A percentile compares a stretch with the other conserved stretches of the same genome.
Conservation (phyloP, 2,888 invertebrate genomes). For the Polylopha cassiicola region DNA sequence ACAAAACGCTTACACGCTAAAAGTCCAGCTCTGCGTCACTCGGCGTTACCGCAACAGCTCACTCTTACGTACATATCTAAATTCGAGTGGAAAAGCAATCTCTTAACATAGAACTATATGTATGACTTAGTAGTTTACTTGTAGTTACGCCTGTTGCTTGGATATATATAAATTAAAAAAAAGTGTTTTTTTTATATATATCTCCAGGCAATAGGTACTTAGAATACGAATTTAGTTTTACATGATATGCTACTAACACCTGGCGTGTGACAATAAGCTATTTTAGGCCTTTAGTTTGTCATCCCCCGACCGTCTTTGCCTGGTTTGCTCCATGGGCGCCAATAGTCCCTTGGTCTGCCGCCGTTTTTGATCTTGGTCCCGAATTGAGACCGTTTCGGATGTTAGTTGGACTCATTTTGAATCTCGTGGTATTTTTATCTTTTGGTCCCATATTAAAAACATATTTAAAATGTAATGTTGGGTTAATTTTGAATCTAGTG, state of each 20-base stretch:
- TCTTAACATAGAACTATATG: constrained; percentile 60
- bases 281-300: constrained; percentile 53
- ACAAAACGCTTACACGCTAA: too few relatives aligned
- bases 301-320: constrained; percentile 47
- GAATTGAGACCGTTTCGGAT: too few relatives aligned
- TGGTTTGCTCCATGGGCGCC: constrained; percentile 30
- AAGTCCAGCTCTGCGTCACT: constrained; percentile 34
- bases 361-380: too few relatives aligned
- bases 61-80: constrained; percentile 70
- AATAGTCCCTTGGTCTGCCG: too few relatives aligned
- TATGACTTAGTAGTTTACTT: constrained; percentile 45
- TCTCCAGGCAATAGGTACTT: constrained; percentile 19
- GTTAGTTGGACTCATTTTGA: too few relatives aligned
- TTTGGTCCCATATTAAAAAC: too few relatives aligned
- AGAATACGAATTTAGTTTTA: constrained; percentile 45
- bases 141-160: constrained; percentile 19
- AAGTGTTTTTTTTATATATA: background rate
- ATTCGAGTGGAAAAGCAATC: constrained; percentile 63
- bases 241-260: constrained; percentile 71
- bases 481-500: too few relatives aligned
- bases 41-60: constrained; percentile 47
- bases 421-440: too few relatives aligned
- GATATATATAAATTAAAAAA: background rate
- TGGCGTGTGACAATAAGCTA: constrained; percentile 71
- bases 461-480: too few relatives aligned